phyloP scores from a whole-genome alignment of 2,797 vertebrate species.

The Naso thynnoides region DNA sequence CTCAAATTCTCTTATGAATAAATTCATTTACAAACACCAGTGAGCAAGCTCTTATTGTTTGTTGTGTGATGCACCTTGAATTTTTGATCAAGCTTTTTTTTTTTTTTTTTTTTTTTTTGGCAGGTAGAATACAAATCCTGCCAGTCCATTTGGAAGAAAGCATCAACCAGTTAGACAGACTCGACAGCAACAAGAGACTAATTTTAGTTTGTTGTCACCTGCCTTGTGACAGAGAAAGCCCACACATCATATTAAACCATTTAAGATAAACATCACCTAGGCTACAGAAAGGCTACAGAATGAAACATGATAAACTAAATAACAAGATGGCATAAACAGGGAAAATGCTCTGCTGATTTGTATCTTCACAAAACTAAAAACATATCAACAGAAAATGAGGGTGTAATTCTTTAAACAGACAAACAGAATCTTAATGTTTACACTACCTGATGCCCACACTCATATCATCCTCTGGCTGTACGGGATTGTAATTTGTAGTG shows the following conservation, averaged over 20 bases:
- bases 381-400: background rate
- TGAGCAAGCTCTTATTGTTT: background rate
- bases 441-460: conserved; percentile 37
- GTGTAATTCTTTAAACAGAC: background rate
- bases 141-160: background rate
- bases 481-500: conserved; percentile 48
- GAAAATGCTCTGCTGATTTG: conserved; percentile 17
- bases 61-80: background rate
- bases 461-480: conserved; percentile 29
- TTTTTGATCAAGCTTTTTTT: background rate
- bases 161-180: background rate
- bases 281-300: background rate
- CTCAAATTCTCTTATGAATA: background rate
- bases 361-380: conserved; percentile 14
- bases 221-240: conserved; percentile 2
- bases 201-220: conserved; percentile 27
- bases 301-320: conserved; percentile 5
- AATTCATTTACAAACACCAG: background rate
- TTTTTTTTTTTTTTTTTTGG: background rate
- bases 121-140: background rate
- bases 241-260: background rate
- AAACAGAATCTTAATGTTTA: conserved; percentile 4
- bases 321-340: background rate
- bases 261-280: conserved; percentile 8
- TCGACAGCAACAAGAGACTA: conserved; percentile 8